Base-by-base conservation (phyloP, 1,140 invertebrate genomes). In the Zaprionus davidi region DNA sequence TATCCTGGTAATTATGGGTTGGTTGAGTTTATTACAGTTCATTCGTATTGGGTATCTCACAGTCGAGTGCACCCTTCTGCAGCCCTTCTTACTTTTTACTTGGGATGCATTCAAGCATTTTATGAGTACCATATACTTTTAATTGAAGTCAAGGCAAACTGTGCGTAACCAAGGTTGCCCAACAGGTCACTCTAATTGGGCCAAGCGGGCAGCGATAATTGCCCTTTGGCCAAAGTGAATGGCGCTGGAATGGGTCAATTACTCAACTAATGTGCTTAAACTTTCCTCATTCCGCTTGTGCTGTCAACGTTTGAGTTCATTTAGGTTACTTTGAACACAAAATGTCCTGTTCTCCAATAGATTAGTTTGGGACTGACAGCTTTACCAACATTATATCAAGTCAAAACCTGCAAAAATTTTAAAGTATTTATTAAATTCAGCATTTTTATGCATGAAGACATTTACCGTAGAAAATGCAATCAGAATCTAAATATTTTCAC, bases 141-240 rank as follows among this genome's bases (percentile, higher is more conserved):
- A 56, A 66, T 66, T 66, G 53, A 41, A 56, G 64, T 28, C 51
- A 44, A 57, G 53, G 24, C 55, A 28, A 57, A 56, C 64, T 66
- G 53, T 31, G 51, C 53, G 64, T 56, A 66, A 66, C 64, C 51
- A 56, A 44, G 64, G 31, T 24, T 56, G 26, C n/a, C 49, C 36
- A 4, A 56, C 63, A 56, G 63, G 34, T 66, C 53, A 36, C 64
- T 9, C 12, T 66, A 66, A 66, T 66, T 66, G 64, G n/a, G 15
- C n/a, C 24, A 36, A 53, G 49, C 12, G n/a, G 36, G 49, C 31
- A 22, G 15, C 31, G 38, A 34, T 65, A 38, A 65, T 55, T 38
- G 49, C 34, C 34, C 31, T 24, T 59, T 12, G 12, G 31, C 36
- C n/a, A 7, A 20, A 65, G 15, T 56, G 46, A 51, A 24, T 12